A percentile compares a stretch with the other conserved stretches of the same genome.
phyloP scores from a whole-genome alignment of 64 coral and sea anemone genomes.

The Montipora cactus region DNA sequence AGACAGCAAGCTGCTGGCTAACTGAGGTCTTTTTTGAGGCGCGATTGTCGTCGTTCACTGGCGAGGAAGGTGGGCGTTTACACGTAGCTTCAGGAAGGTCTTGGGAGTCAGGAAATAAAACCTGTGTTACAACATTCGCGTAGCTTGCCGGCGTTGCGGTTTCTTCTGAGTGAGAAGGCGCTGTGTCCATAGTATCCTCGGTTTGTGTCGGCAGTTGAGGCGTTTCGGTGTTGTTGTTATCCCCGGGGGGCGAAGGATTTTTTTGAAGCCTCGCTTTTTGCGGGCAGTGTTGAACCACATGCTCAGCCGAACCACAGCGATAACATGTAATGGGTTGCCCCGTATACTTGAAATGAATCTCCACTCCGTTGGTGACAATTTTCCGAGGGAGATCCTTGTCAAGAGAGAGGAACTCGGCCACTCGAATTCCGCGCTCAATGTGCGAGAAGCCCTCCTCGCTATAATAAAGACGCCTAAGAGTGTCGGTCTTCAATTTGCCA shows the following conservation, averaged over 20 bases:
- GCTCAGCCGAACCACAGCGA: not conserved
- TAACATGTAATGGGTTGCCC: not conserved
- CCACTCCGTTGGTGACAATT: rapidly evolving
- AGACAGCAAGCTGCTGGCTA: not conserved
- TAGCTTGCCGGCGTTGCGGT: not conserved
- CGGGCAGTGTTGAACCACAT: not conserved
- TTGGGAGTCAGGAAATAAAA: rapidly evolving
- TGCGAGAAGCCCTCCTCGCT: not conserved
- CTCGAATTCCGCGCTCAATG: not conserved
- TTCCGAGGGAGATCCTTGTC: not conserved
- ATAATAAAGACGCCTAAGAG: not conserved
- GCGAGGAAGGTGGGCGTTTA: not conserved
- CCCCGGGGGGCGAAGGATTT: not conserved
- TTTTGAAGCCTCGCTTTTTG: not conserved
- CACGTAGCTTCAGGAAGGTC: not conserved
- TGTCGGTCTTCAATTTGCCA: not conserved
- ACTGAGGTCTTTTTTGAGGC: not conserved
- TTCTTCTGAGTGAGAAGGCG: not conserved
- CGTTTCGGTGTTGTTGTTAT: not conserved
- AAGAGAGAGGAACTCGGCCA: not conserved
- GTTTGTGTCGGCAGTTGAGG: too few relatives aligned
- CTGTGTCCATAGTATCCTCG: not conserved
- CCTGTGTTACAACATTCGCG: too few relatives aligned
- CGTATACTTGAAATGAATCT: not conserved
- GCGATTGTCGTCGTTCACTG: not conserved